Percentiles rank a stretch among this genome's conserved stretches.
Conservation (phyloP, 2,888 invertebrate species). For the Lochmaea capreae region DNA sequence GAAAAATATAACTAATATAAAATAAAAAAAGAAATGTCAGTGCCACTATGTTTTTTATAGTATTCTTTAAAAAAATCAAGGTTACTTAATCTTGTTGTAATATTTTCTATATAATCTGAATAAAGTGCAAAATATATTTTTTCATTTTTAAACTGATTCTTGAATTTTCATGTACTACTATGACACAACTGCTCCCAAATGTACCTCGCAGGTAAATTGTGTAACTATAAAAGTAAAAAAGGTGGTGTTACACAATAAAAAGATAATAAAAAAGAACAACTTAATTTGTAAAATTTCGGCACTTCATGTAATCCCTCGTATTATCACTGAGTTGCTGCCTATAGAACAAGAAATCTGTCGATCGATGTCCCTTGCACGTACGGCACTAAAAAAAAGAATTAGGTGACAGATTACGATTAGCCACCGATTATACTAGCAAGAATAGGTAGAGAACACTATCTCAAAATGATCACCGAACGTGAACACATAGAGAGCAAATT, state of each 20-base stretch:
- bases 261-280: conserved; percentile 15
- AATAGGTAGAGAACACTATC: conserved; percentile 11
- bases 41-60: too few species aligned
- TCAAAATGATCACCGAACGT: conserved; percentile 5
- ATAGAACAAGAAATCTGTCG: conserved; percentile 24
- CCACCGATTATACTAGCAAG: conserved; percentile 23
- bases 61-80: too few species aligned
- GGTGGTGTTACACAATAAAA: background rate
- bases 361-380: conserved; percentile 23
- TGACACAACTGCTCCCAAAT: background rate
- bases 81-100: too few species aligned
- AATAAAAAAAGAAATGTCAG: too few species aligned
- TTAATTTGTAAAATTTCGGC: conserved; percentile 24
- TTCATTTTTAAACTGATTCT: too few species aligned
- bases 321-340: conserved; percentile 9
- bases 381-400: conserved; percentile 26
- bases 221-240: background rate
- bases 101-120: too few species aligned
- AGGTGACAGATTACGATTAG: conserved; percentile 31
- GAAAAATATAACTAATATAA: too few species aligned
- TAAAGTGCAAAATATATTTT: too few species aligned
- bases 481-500: background rate
- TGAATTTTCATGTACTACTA: background rate
- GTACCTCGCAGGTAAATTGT: background rate
- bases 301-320: conserved; percentile 21